These are phyloP conservation scores for Antennarius striatus DNA, from an alignment of 2,113 vertebrate genomes.

Conservation along the genomic window DNA sequence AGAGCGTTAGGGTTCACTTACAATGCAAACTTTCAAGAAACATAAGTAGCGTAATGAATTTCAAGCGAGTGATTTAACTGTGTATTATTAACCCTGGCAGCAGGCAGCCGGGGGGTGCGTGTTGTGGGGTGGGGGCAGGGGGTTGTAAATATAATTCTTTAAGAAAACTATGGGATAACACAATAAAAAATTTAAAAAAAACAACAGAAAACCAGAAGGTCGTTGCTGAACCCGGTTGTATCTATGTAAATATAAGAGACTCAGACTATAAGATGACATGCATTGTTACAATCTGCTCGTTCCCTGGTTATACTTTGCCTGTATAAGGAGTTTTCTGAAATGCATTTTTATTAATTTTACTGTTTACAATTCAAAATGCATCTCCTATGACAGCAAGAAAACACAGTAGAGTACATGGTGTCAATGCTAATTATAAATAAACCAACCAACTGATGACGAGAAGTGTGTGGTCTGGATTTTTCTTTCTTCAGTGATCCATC, in stretches of 20 bases:
- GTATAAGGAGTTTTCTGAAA: conserved; percentile 77
- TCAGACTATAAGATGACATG: conserved; percentile 81
- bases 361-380: conserved; percentile 86
- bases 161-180: conserved; percentile 77
- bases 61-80: conserved; percentile 76
- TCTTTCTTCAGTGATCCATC: not conserved
- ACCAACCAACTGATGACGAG: conserved; percentile 80
- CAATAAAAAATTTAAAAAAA: conserved; percentile 67
- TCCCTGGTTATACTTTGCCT: conserved; percentile 78
- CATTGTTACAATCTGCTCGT: conserved; percentile 64
- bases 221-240: conserved; percentile 74
- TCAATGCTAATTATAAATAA: conserved; percentile 91
- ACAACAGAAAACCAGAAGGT: conserved; percentile 60
- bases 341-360: conserved; percentile 82
- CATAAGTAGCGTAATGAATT: conserved; percentile 70
- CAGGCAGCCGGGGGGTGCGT: conserved; percentile 80
- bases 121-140: conserved; percentile 61
- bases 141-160: conserved; percentile 85
- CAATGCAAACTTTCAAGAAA: conserved; percentile 70
- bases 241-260: conserved; percentile 80
- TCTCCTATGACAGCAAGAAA: conserved; percentile 84
- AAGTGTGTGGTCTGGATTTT: conserved; percentile 39
- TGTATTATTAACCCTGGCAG: conserved; percentile 75
- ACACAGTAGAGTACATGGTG: conserved; percentile 80
- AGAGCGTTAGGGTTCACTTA: conserved; percentile 79